phyloP scores from a whole-genome alignment of 2,797 vertebrate species.

The Amblyraja radiata region DNA sequence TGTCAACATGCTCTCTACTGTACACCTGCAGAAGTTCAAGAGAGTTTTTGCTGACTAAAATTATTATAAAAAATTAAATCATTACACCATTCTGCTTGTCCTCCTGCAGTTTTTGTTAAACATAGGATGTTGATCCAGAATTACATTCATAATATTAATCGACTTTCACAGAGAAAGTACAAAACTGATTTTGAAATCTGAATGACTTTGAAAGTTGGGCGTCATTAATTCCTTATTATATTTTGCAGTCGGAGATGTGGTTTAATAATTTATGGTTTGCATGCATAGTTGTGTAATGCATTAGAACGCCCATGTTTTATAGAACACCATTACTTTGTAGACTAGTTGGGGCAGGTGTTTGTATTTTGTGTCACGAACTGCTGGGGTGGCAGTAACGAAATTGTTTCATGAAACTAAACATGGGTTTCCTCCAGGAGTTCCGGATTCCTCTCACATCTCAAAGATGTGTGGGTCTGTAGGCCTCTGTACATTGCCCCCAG shows the following conservation, averaged over 20 bases:
- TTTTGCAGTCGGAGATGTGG: neutral
- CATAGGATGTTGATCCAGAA: neutral
- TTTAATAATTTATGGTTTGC: neutral
- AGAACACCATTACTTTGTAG: too few species aligned
- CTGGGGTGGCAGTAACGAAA: too few species aligned
- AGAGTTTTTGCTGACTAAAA: neutral
- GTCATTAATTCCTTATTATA: neutral
- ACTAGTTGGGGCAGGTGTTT: too few species aligned
- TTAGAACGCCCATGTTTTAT: neutral
- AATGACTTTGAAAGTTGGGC: neutral
- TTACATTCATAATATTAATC: neutral
- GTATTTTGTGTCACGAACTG: too few species aligned
- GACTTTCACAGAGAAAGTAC: neutral
- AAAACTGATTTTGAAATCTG: neutral
- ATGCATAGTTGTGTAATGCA: neutral
- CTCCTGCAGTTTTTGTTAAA: neutral
- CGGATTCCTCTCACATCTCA: too few species aligned
- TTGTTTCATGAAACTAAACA: too few species aligned
- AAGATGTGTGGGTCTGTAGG: too few species aligned
- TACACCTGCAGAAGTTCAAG: too few species aligned
- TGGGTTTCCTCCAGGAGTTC: too few species aligned
- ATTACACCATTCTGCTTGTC: neutral
- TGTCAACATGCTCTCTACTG: too few species aligned
- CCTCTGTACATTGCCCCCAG: too few species aligned
- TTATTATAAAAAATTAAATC: neutral